Base-by-base conservation (phyloP, 2,888 invertebrate species). In the Nemurella pictetii region DNA sequence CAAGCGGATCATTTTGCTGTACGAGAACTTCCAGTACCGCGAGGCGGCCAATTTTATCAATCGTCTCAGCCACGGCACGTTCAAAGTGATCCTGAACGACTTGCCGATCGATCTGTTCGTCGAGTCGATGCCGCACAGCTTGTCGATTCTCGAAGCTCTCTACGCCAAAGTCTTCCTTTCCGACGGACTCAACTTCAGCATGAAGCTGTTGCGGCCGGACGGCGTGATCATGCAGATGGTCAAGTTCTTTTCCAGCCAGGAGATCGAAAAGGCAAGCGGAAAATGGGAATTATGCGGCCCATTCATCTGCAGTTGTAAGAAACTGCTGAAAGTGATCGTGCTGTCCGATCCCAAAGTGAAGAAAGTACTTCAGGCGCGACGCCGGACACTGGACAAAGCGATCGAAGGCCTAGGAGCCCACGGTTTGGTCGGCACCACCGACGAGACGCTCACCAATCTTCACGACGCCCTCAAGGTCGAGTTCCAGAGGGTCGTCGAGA, bases 381-480 rank as follows among this genome's bases (percentile, higher is more conserved):
- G 95, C 86, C 92, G 95, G 87, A 94, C 95, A 85, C 91, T 97
- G 73, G 96, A 97, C 89, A 94, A 95, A 87, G 97, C 97, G 26
- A 95, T 98, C 1, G 96, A 97, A 90, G 97, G 96, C 91, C 92
- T 98, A 86, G 97, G 95, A 9, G 95, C 96, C 82, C 98, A 98
- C 88, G 98, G 98, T 0, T 91, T 98, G 87, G 93, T 94, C 0
- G 91, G 93, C 0, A 92, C 92, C 12, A 90, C 91, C 0, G 92
- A 92, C 87, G 91, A 92, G 94, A 88, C 87, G 75, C 88, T 87
- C 81, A 90, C 95, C 84, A 96, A 96, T 28, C 92, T 97, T 32
- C 96, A 96, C 89, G 94, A 95, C 86, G 96, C 96, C 12, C 92
- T 97, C 88, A 96, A 95, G 91, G 87, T 87, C 28, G 91, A 92